Base-by-base conservation (phyloP, 2,888 invertebrate genomes). In the Hedya salicella region DNA sequence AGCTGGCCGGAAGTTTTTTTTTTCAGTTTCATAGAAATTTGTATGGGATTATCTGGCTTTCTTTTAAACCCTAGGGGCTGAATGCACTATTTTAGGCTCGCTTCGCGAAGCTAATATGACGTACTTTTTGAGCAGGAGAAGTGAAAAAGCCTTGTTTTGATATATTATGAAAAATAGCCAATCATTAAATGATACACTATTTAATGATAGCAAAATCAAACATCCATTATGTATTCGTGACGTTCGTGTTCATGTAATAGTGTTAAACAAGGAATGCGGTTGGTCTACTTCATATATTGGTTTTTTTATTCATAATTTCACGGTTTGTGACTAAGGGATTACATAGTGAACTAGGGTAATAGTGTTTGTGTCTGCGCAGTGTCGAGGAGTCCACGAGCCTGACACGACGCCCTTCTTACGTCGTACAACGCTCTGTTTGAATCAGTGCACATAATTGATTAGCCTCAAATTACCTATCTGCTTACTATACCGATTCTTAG, bases 361-460 rank as follows among this genome's bases (percentile, higher is more conserved):
- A 9, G 54, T 63, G 64, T 59, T 48, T 8, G 0, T 19, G 40
- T 30, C 13, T 16, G 39, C n/a, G 48, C 11, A 65, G 59, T 65
- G 60, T 14, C 11, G 14, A 36, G 50, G 36, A 36, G 64, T 25
- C 19, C 46, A 39, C 36, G 50, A 36, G 11, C 13, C 36, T 5
- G 32, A n/a, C 44, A 54, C 44, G 32, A 42, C 61, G 59, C 39
- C 39, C 19, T 8, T 11, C 44, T 9, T n/a, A 8, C 36, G 21
- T n/a, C 25, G 25, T 8, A 30, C 17, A 17, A 30, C 69, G 69
- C 69, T 72, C 67, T 70, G 65, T 67, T 75, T 73, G 78, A 78
- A 82, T 77, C 72, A 78, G 73, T 82, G 83, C 83, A 82, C 42
- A 49, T 74, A 71, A 74, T 73, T 64, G 66, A 72, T 73, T 69